Evolutionary conservation across 1,140 invertebrate genomes (phyloP), one percentile per base, ranked within the genome.

Genomic region (Andrena cerasifolii): DNA sequence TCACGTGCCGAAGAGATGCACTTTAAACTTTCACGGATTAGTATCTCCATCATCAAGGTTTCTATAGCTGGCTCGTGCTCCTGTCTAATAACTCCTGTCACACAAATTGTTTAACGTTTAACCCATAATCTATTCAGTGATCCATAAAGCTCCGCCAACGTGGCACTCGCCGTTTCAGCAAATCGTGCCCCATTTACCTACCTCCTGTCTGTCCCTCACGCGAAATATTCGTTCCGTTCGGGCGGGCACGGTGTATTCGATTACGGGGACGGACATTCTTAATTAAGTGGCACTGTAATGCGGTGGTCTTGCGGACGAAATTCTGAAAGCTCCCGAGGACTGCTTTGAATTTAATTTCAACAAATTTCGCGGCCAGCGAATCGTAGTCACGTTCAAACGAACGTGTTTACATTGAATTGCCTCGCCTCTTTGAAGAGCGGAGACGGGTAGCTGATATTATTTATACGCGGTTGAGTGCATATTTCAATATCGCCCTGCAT

Each of bases 91-190:
- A 76, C 63, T 54, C 24, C 26, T 43, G 16, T 1, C 21, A 28
- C 73, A 49, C 58, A 58, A 76, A 76, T 76, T 76, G 63, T 68
- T 76, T 68, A 68, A 67, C 63, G 73, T 66, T 49, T 68, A 68
- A 56, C 63, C 63, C 12, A 28, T 68, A 67, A 75, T 16, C 24
- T n/a, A 36, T 74, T 45, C 61, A 24, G 7, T 67, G 62, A 47
- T 26, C 63, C 43, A 76, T 76, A 76, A 76, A 76, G 53, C 53
- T 24, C 18, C 12, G 18, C 4, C 2, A n/a, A 67, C 47, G 16
- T n/a, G 16, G 2, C 16, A 7, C 18, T 40, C 45, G 10, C 56
- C 28, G 16, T 43, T 14, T 16, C 26, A 2, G 26, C 36, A 45
- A 72, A 72, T 72, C 45, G 31, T 16, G 2, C 14, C 28, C n/a